Conservation (phyloP, 2,888 invertebrate species). For the Scrobipalpa costella region DNA sequence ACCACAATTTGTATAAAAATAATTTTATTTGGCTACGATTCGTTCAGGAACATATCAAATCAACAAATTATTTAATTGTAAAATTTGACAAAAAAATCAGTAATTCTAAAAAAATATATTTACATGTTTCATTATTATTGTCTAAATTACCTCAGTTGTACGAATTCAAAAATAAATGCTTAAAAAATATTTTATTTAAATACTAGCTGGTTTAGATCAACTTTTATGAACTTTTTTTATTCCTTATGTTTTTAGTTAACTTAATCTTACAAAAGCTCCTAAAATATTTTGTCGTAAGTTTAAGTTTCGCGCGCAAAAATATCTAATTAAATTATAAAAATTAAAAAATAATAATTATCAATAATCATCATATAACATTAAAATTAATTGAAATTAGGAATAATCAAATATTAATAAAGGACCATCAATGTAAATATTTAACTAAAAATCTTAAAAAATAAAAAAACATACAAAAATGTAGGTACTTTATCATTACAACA, state of each 20-base stretch:
- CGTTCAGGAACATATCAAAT: constrained; percentile 32
- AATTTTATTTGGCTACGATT: constrained; percentile 35
- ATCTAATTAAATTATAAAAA: too few relatives aligned
- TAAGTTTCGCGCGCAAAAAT: too few relatives aligned
- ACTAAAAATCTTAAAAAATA: too few relatives aligned
- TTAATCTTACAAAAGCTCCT: too few relatives aligned
- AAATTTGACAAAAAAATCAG: constrained; percentile 14
- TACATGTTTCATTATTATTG: constrained; percentile 23
- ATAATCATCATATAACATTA: too few relatives aligned
- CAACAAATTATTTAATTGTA: constrained; percentile 26
- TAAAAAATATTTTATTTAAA: background rate
- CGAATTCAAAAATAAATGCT: background rate
- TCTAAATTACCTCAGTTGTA: constrained; percentile 8
- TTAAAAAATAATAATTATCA: too few relatives aligned
- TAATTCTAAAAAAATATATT: constrained; percentile 30
- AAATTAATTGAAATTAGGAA: too few relatives aligned
- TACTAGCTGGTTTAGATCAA: background rate
- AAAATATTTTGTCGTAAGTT: too few relatives aligned
- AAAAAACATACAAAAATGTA: background rate
- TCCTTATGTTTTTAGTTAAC: background rate
- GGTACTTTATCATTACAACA: background rate
- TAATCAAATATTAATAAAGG: too few relatives aligned
- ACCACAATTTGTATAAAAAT: constrained; percentile 27
- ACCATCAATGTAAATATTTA: too few relatives aligned
- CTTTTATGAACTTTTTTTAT: background rate